Base-by-base conservation (phyloP, 2,113 vertebrate species). In the Tragulus kanchil region DNA sequence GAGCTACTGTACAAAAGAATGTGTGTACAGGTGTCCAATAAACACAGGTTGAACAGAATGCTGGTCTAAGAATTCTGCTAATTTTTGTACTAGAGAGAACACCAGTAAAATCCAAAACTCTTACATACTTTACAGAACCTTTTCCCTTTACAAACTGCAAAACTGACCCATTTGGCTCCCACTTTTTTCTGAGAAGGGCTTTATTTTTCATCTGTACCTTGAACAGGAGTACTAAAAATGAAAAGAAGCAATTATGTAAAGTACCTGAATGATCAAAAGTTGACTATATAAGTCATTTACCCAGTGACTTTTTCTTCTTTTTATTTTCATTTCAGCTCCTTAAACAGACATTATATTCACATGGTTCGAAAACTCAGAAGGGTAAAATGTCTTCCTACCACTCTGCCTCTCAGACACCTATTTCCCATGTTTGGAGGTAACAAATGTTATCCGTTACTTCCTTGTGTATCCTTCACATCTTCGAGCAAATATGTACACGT, bases 141-240 rank as follows among this genome's bases (percentile, higher is more conserved):
- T 93, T 88, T 64, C 67, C 61, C 69, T 73, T 92, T 67, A 90
- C 73, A 81, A 87, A 93, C 8, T 85, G 31, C 45, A 95, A 96
- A 95, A 91, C 11, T 67, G 36, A 93, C 16, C 59, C 59, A 85
- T 71, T 11, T 94, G 62, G 28, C 10, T 21, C 36, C 65, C 50
- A 69, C n/a, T 91, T 79, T 85, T 95, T 93, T 71, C 42, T 90
- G 25, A 92, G 25, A 90, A 89, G 36, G 58, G 16, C 16, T 81
- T 75, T 81, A 58, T 59, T 97, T 91, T 92, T 81, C 65, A 85
- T 59, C 52, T 75, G 85, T 19, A 88, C 45, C n/a, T 26, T 42
- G 28, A 90, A 89, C 8, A 82, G 8, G 14, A 93, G 16, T 92
- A 73, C 61, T 81, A 45, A 96, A 50, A 85, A 62, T 58, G 58